These are phyloP conservation scores for Volucella inanis DNA, from an alignment of 2,888 invertebrate species.

Conservation along the genomic window DNA sequence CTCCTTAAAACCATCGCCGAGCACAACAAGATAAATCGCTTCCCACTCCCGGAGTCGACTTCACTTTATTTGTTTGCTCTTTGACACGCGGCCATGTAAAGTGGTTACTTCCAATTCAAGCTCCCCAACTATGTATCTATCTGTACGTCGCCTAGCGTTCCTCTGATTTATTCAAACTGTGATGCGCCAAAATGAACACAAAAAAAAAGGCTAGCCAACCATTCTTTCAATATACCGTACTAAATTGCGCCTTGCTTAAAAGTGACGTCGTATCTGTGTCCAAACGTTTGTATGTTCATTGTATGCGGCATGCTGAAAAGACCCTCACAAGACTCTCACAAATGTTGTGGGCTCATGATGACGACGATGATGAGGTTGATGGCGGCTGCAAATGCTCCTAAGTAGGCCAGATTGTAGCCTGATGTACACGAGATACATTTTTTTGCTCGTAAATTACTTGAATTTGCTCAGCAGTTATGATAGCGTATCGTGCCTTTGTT, in stretches of 20 bases:
- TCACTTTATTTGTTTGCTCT: conserved; percentile 59
- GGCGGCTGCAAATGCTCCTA: conserved; percentile 36
- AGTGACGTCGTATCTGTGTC: conserved; percentile 9
- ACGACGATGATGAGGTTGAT: conserved; percentile 55
- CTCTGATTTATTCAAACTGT: conserved; percentile 60
- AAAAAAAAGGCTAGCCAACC: conserved; percentile 31
- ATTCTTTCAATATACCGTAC: conserved; percentile 60
- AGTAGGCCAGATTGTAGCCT: conserved; percentile 67
- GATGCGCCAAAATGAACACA: conserved; percentile 29
- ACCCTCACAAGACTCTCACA: conserved; percentile 31
- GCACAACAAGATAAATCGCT: conserved; percentile 25
- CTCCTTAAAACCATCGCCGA: conserved; percentile 45
- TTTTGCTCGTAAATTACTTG: not conserved
- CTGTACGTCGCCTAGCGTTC: conserved; percentile 34
- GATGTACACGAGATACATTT: conserved; percentile 54
- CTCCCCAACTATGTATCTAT: not conserved
- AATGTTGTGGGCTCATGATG: conserved; percentile 51
- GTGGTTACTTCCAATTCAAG: conserved; percentile 31
- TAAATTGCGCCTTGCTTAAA: conserved; percentile 36
- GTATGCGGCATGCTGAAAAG: conserved; percentile 21
- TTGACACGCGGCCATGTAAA: conserved; percentile 66
- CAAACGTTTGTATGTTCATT: not conserved
- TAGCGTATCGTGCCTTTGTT: conserved; percentile 27
- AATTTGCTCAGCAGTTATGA: not conserved
- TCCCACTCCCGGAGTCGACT: conserved; percentile 1